These are phyloP conservation scores for Cecidostiba fungosa DNA, from an alignment of 2,888 invertebrate species.

Conservation along the genomic window DNA sequence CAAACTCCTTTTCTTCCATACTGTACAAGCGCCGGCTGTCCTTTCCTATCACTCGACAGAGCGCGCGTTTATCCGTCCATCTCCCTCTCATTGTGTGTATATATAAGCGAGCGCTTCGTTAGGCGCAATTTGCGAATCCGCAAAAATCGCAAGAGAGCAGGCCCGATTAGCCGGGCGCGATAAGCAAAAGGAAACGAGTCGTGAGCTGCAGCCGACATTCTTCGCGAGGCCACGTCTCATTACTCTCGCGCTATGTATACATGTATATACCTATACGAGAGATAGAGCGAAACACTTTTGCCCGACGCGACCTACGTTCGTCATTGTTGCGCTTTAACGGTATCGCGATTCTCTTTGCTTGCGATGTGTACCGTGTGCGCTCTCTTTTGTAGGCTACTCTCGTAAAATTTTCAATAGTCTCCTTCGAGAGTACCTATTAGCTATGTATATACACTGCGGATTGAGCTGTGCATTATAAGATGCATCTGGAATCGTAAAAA, in stretches of 20 bases:
- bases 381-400: background rate
- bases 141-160: constrained; percentile 49
- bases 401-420: too few relatives aligned
- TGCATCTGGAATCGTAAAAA: background rate
- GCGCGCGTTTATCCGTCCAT: constrained; percentile 12
- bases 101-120: constrained; percentile 36
- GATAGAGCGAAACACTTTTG: constrained; percentile 1
- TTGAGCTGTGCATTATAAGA: background rate
- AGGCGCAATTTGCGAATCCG: constrained; percentile 54
- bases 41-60: background rate
- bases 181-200: constrained; percentile 49
- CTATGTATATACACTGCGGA: background rate
- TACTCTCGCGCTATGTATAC: background rate
- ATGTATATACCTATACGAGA: background rate
- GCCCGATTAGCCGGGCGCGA: constrained; percentile 53
- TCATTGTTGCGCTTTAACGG: constrained; percentile 1
- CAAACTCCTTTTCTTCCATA: background rate
- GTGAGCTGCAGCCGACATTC: background rate
- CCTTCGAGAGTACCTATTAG: too few relatives aligned
- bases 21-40: background rate
- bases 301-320: constrained; percentile 1
- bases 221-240: constrained; percentile 16
- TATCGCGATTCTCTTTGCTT: background rate
- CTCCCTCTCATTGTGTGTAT: constrained; percentile 10
- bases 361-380: background rate